Base-by-base conservation (phyloP, 2,797 vertebrate genomes). In the Acrossocheilus wenchowensis region DNA sequence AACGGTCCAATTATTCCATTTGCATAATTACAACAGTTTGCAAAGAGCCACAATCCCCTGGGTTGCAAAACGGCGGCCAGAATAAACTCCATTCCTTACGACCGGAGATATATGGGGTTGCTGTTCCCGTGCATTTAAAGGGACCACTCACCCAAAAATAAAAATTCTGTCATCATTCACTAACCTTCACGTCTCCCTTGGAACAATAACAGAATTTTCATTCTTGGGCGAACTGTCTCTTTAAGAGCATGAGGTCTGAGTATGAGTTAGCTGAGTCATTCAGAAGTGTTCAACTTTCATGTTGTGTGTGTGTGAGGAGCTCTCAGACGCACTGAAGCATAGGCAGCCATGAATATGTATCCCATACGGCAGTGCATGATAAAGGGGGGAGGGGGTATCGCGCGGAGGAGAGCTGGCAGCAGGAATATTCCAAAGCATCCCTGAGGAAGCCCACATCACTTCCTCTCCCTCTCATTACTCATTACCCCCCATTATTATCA, bases 11-110 rank as follows among this genome's bases (percentile, higher is more conserved):
- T 90, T 39, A 89, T 9, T 19, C 77, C 83, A 93, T 94, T 90
- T 92, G 81, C 92, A 93, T 94, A 92, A 94, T 93, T 93, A 89
- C 91, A 90, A 78, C 21, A 30, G 66, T 80, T 85, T 26, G 54
- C 2, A 41, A 78, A 48, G 57, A 75, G 21, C 43, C 73, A 43
- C 64, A 78, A 54, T 26, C 74, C 83, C 74, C 71, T 78, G 88
- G 87, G 78, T 91, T 69, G 74, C 23, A 41, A 66, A 75, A 84
- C 48, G n/a, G 6, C 11, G 9, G 77, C 36, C 52, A 54, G 26
- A 71, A 80, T 45, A n/a, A 71, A 60, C 26, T 54, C 14, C 21
- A 4, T 64, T 50, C 26, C 68, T 83, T 43, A 45, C 6, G 11
- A 9, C 54, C 11, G 2, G 39, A 69, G 64, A 81, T 48, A 23